Conservation (phyloP, 2,113 vertebrate species). For the Malurus alboscapulatus region DNA sequence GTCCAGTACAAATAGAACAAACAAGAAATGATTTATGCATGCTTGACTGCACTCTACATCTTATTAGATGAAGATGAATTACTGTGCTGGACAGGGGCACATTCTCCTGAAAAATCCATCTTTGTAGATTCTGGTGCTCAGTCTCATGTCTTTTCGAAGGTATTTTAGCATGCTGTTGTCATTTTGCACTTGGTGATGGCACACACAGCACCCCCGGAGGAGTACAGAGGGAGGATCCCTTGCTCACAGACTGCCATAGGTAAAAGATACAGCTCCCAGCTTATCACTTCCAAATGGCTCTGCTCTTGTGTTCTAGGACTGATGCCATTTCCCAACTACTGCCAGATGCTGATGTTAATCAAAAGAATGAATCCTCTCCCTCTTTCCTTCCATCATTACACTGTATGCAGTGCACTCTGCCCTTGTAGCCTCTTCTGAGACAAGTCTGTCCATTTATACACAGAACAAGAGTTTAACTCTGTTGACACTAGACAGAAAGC, state of each 20-base stretch:
- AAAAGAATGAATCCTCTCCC: background rate
- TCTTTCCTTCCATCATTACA: background rate
- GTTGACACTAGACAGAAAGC: background rate
- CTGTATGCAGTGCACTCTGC: background rate
- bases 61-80: constrained; percentile 45
- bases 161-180: background rate
- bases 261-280: background rate
- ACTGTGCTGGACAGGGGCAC: background rate
- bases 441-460: background rate
- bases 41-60: background rate
- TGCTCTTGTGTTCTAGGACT: background rate
- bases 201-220: background rate
- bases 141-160: background rate
- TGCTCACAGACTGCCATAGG: background rate
- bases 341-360: background rate
- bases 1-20: constrained; percentile 1
- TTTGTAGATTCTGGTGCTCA: constrained; percentile 6
- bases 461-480: background rate
- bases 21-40: constrained; percentile 33
- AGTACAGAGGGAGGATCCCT: background rate
- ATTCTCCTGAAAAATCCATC: constrained; percentile 22
- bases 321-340: background rate
- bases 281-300: background rate
- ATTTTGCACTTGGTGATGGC: background rate
- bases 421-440: background rate